Conservation (phyloP, 2,113 vertebrate genomes). For the Acrocephalus arundinaceus region DNA sequence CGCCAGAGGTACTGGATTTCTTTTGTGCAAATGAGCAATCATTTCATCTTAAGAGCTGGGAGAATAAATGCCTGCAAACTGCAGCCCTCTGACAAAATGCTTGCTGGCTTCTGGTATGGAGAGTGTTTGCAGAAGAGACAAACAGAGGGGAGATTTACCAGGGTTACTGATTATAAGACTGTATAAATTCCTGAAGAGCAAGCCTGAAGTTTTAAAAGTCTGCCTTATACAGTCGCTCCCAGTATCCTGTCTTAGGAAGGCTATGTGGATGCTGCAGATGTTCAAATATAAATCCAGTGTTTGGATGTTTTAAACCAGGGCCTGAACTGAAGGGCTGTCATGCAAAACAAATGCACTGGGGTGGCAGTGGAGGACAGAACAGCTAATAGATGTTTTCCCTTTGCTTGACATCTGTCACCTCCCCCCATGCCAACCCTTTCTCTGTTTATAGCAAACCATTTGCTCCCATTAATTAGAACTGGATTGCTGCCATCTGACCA, state of each 20-base stretch:
- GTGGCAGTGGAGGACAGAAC: neutral
- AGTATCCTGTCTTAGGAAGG: neutral
- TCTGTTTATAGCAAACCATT: constrained; percentile 54
- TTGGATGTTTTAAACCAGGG: neutral
- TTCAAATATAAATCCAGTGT: neutral
- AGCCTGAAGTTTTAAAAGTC: neutral
- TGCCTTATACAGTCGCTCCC: neutral
- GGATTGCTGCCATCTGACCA: constrained; percentile 33
- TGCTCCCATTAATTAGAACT: constrained; percentile 43
- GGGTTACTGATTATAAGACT: neutral
- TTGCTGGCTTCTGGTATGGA: neutral
- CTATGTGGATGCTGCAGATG: neutral
- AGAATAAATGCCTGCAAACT: neutral
- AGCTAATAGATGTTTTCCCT: constrained; percentile 44
- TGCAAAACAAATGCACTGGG: neutral
- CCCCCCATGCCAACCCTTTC: neutral
- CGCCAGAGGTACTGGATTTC: neutral
- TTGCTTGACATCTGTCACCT: constrained; percentile 51
- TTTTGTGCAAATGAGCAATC: neutral
- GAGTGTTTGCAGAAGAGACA: neutral
- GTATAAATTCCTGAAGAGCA: neutral
- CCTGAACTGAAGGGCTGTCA: neutral
- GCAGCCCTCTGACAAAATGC: neutral
- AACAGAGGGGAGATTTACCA: neutral
- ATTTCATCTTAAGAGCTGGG: neutral